A percentile compares a stretch with the other conserved stretches of the same genome.
Conservation (phyloP, 2,888 invertebrate species). For the Machimus atricapillus region DNA sequence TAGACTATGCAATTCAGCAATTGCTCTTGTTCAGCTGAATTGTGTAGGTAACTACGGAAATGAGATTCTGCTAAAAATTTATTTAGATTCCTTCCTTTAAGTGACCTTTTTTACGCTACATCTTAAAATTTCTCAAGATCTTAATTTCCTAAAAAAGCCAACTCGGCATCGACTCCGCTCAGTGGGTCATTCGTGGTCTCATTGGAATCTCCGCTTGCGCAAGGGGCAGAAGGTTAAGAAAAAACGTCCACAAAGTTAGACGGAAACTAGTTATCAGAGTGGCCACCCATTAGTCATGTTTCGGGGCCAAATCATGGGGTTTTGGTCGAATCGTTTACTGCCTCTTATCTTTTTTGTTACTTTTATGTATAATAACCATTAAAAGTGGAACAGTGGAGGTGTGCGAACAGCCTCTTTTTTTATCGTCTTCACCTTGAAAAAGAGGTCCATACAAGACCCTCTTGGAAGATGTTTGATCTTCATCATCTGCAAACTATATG, state of each 20-base stretch:
- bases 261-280: not conserved
- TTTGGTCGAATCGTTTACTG: not conserved
- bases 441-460: not conserved
- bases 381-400: constrained; percentile 8
- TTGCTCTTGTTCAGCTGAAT: no score
- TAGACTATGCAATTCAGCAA: no score
- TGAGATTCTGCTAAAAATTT: not conserved
- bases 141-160: not conserved
- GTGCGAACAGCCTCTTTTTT: not conserved
- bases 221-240: not conserved
- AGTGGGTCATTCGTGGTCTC: not conserved
- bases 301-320: not conserved
- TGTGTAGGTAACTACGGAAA: not conserved
- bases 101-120: not conserved
- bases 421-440: not conserved
- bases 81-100: not conserved
- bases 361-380: not conserved
- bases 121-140: not conserved
- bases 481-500: not conserved
- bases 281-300: not conserved
- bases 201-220: not conserved
- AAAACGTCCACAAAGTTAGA: not conserved
- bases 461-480: not conserved
- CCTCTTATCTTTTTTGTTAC: not conserved
- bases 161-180: not conserved